Evolutionary conservation across 2,113 vertebrate genomes (phyloP).

Genomic region (Trematocara nigrifrons): DNA sequence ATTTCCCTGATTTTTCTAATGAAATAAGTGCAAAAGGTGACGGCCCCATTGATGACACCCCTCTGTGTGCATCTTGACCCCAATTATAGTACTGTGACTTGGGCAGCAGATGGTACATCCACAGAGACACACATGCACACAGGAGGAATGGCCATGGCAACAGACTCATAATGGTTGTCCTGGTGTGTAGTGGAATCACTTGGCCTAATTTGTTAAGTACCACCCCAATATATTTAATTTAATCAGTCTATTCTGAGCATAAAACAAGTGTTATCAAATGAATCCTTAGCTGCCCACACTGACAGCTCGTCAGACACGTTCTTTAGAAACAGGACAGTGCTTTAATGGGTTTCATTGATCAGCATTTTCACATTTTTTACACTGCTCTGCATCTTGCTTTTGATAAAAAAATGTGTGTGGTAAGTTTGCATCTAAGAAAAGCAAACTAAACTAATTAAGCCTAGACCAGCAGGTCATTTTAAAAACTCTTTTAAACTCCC

Average conservation of each 20-base stretch:
- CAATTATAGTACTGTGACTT: slow-evolving; percentile 69
- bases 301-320: slow-evolving; percentile 42
- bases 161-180: slow-evolving; percentile 64
- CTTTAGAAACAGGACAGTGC: slow-evolving; percentile 17
- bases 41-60: slow-evolving; percentile 58
- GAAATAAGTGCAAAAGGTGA: slow-evolving; percentile 54
- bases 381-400: not conserved
- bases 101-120: slow-evolving; percentile 70
- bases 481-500: not conserved
- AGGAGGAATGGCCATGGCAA: slow-evolving; percentile 69
- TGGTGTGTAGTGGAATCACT: slow-evolving; percentile 70
- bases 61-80: slow-evolving; percentile 73
- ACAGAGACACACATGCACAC: not conserved
- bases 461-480: not conserved
- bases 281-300: slow-evolving; percentile 40
- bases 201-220: slow-evolving; percentile 78
- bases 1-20: slow-evolving; percentile 64
- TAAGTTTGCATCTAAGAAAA: not conserved
- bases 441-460: not conserved
- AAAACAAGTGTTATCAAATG: slow-evolving; percentile 68
- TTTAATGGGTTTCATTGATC: not conserved
- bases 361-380: not conserved
- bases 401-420: not conserved
- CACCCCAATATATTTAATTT: slow-evolving; percentile 69
- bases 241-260: slow-evolving; percentile 67